These are phyloP conservation scores for Rhingia campestris DNA, from an alignment of 2,888 invertebrate species.

Conservation along the genomic window DNA sequence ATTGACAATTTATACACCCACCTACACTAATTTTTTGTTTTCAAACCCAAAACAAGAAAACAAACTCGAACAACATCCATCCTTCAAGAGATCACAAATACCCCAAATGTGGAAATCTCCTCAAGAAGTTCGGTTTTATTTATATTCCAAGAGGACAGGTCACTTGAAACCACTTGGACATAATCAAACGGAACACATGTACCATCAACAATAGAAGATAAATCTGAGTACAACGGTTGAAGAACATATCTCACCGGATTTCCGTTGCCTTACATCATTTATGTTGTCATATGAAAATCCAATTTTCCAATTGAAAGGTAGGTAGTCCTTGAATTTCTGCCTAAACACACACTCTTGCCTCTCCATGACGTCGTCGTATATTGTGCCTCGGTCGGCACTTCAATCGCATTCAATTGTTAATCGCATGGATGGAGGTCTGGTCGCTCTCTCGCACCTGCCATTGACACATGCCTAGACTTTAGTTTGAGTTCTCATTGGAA, in stretches of 20 bases:
- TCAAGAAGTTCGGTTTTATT: slow-evolving; percentile 6
- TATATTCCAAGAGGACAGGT: slow-evolving; percentile 10
- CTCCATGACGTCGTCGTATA: background rate
- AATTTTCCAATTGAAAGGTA: slow-evolving; percentile 71
- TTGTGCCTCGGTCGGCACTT: slow-evolving; percentile 42
- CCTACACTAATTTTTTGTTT: too few species aligned
- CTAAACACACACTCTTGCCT: slow-evolving; percentile 51
- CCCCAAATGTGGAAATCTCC: background rate
- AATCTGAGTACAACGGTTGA: background rate
- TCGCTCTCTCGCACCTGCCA: slow-evolving; percentile 50
- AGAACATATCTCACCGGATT: slow-evolving; percentile 1
- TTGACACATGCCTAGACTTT: slow-evolving; percentile 48
- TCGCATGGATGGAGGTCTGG: slow-evolving; percentile 38
- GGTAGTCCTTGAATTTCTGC: slow-evolving; percentile 62
- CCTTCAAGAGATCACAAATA: too few species aligned
- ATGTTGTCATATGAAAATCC: slow-evolving; percentile 65
- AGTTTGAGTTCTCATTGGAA: slow-evolving; percentile 31
- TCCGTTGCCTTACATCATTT: slow-evolving; percentile 41
- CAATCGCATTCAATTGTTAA: slow-evolving; percentile 63
- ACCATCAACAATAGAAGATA: slow-evolving; percentile 21
- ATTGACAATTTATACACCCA: too few species aligned
- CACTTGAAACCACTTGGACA: slow-evolving; percentile 24
- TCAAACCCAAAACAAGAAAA: background rate
- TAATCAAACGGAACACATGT: slow-evolving; percentile 21
- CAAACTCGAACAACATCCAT: too few species aligned